phyloP scores from a whole-genome alignment of 2,797 vertebrate species.

The Cossypha polioptera region DNA sequence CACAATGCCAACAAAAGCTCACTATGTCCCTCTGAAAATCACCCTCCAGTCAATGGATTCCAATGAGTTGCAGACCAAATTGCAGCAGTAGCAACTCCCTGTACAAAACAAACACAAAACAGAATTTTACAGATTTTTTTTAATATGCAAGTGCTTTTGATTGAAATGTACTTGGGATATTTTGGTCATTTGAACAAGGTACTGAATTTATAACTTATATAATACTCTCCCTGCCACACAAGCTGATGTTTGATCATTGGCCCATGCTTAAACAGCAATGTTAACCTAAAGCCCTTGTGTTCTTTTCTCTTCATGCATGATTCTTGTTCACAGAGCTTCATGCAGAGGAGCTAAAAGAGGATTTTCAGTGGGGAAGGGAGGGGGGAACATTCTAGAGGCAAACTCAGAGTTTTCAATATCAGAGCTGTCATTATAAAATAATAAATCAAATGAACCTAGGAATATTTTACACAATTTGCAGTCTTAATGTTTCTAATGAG shows the following conservation, averaged over 20 bases:
- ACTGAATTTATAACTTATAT: not conserved
- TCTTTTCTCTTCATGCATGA: conserved; percentile 23
- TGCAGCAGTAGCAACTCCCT: not conserved
- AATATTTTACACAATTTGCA: conserved; percentile 12
- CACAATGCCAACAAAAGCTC: not conserved
- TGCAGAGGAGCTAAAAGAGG: not conserved
- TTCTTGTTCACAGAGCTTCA: conserved; percentile 26
- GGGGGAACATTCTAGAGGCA: not conserved
- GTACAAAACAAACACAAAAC: not conserved
- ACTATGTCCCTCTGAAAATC: not conserved
- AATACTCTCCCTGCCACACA: not conserved
- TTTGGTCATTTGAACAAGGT: not conserved
- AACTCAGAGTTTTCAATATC: not conserved
- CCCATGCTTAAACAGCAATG: not conserved
- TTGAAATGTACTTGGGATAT: not conserved
- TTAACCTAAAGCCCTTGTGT: conserved; percentile 6
- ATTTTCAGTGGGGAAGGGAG: not conserved
- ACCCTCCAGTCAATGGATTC: not conserved
- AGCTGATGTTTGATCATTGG: conserved; percentile 19
- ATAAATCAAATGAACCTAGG: not conserved
- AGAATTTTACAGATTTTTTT: not conserved
- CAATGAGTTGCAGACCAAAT: not conserved
- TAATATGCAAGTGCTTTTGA: not conserved
- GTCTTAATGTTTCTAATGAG: not conserved
- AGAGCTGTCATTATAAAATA: not conserved